Evolutionary conservation across 2,113 vertebrate genomes (phyloP), one percentile per base, ranked within the genome.

Genomic region (Tamias sibiricus): DNA sequence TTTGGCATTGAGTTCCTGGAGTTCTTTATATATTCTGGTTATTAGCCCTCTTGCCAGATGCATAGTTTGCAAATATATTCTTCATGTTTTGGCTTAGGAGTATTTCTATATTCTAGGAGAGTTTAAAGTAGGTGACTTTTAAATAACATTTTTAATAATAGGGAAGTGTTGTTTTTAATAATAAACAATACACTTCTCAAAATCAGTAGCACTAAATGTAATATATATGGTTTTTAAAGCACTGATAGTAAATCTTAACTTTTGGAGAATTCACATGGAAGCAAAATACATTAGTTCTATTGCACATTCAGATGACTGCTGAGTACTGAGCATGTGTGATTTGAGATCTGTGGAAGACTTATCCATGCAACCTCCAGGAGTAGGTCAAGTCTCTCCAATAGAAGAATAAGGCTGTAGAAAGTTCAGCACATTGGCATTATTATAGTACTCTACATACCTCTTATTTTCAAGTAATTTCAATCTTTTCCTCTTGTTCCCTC

Each of bases 371-470:
- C 28, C 19, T 42, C 35, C 7, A 37, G 57, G 26, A 40, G 47
- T 1, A n/a, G 20, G 10, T 3, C 32, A 17, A 7, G 0, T 47
- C 24, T 69, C 20, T 42, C 3, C 10, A 6, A 16, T 14, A 16
- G 32, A 17, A 4, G 2, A 30, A 42, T 32, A 40, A 24, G 79
- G 19, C 4, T 6, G 4, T 4, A 0, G 35, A 26, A 1, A 49
- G 1, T 8, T 26, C 2, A 17, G 32, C 2, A 35, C 6, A 13
- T 32, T 13, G 22, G 8, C 12, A 13, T 1, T 32, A 10, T 32
- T 37, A 19, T 40, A 12, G 4, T 66, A 19, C 8, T 24, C 2
- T 2, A 14, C 79, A 28, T 54, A 26, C n/a, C 32, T 26, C 28
- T 32, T 9, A 24, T 28, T 62, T 26, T 62, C 26, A 47, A 17